A percentile compares a stretch with the other conserved stretches of the same genome.
phyloP scores from a whole-genome alignment of 2,888 invertebrate genomes.

The Seira ritae region DNA sequence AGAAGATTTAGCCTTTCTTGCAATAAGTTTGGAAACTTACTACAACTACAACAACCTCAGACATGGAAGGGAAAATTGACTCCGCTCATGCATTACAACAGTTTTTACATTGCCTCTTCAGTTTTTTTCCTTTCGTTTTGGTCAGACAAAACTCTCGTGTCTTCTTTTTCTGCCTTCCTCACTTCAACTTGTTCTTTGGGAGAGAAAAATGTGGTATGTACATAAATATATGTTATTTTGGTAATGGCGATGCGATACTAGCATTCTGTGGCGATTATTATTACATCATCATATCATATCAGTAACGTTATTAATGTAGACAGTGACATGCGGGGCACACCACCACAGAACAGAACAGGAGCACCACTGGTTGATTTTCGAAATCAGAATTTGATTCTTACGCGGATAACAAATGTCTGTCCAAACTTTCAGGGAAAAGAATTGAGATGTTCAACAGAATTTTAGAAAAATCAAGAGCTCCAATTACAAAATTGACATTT shows the following conservation, averaged over 20 bases:
- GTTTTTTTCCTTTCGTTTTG: neutral
- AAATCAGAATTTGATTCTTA: neutral
- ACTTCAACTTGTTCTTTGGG: neutral
- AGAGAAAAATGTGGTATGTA: no score
- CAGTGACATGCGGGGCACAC: no score
- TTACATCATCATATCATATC: neutral
- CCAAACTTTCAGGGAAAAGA: no score
- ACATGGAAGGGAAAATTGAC: no score
- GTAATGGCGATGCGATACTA: neutral
- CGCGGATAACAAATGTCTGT: neutral
- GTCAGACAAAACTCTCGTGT: neutral
- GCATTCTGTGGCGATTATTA: neutral
- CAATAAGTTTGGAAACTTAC: no score
- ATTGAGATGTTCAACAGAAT: no score
- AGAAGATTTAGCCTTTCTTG: neutral
- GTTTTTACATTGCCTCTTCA: neutral
- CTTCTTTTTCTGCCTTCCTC: neutral
- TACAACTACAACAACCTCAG: no score
- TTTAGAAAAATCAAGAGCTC: no score
- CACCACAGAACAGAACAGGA: no score
- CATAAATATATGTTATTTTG: neutral
- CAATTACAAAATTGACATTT: no score
- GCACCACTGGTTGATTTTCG: neutral
- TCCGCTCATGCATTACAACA: no score
- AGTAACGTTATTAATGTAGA: neutral